A percentile compares a stretch with the other conserved stretches of the same genome.
Conservation (phyloP, 2,113 vertebrate genomes). For the Gopherus evgoodei region DNA sequence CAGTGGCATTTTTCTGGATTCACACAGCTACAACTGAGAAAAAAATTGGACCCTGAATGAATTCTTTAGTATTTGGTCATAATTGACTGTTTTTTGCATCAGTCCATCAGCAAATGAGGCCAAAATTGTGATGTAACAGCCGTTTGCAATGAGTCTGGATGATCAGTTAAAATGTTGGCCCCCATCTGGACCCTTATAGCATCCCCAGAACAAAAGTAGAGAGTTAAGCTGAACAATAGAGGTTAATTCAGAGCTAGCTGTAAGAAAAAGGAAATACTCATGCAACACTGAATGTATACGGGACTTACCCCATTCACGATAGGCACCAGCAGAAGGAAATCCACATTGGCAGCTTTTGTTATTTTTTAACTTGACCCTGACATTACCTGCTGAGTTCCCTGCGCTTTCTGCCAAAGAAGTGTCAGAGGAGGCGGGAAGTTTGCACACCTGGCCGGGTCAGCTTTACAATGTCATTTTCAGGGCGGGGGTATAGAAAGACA, state of each 20-base stretch:
- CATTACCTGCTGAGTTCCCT: slow-evolving; percentile 61
- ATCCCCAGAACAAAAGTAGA: background rate
- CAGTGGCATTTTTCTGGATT: background rate
- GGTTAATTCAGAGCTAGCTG: slow-evolving; percentile 31
- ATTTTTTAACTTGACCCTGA: slow-evolving; percentile 62
- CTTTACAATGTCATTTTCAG: slow-evolving; percentile 39
- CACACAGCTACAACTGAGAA: background rate
- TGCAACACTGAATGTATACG: background rate
- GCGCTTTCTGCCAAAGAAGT: slow-evolving; percentile 71
- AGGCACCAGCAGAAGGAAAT: slow-evolving; percentile 46
- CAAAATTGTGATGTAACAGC: background rate
- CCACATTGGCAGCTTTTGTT: slow-evolving; percentile 65
- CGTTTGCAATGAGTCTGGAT: background rate
- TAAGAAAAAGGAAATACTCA: slow-evolving; percentile 48
- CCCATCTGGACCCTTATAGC: background rate
- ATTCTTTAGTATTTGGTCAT: background rate
- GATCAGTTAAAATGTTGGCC: background rate
- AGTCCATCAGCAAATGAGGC: background rate
- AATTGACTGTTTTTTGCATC: background rate
- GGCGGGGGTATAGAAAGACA: background rate
- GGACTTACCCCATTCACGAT: background rate
- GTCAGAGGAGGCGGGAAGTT: slow-evolving; percentile 66
- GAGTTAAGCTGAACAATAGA: background rate
- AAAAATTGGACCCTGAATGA: background rate
- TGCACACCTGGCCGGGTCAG: slow-evolving; percentile 76